Percentiles rank a stretch among this genome's conserved stretches.
These are phyloP conservation scores for Phrynocephalus forsythii DNA, from an alignment of 2,797 vertebrate species.

Conservation along the genomic window DNA sequence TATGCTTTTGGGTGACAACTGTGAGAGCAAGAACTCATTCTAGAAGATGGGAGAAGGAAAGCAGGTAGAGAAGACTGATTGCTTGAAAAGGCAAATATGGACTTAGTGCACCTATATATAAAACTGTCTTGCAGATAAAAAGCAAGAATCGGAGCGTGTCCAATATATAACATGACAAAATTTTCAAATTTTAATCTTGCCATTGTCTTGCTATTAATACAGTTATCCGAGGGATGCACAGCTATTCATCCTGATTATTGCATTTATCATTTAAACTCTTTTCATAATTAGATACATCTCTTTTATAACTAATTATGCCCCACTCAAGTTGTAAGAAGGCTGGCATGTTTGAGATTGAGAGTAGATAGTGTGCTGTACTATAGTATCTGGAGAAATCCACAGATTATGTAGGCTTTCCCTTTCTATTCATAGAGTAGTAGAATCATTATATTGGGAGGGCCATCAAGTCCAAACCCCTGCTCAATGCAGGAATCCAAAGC, in stretches of 20 bases:
- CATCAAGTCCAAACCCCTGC: no score
- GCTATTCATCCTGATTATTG: not conserved
- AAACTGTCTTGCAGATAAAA: not conserved
- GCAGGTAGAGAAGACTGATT: not conserved
- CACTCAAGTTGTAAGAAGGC: not conserved
- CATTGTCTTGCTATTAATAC: not conserved
- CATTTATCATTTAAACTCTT: not conserved
- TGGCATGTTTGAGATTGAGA: not conserved
- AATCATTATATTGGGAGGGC: no score
- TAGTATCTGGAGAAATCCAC: not conserved
- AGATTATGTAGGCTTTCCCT: not conserved
- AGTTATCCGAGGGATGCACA: not conserved
- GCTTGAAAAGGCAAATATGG: not conserved
- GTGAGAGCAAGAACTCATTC: not conserved
- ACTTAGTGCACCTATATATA: not conserved
- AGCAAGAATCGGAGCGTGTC: not conserved
- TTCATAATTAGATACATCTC: no score
- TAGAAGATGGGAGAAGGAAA: not conserved
- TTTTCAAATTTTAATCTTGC: not conserved
- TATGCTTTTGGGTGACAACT: not conserved
- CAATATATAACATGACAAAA: constrained; percentile 13
- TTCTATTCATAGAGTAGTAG: not conserved
- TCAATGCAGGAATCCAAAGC: no score
- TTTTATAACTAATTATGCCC: not conserved
- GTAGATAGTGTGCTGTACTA: not conserved